These are phyloP conservation scores for Drosophila jambulina DNA, from an alignment of 1,140 invertebrate species.

Conservation along the genomic window DNA sequence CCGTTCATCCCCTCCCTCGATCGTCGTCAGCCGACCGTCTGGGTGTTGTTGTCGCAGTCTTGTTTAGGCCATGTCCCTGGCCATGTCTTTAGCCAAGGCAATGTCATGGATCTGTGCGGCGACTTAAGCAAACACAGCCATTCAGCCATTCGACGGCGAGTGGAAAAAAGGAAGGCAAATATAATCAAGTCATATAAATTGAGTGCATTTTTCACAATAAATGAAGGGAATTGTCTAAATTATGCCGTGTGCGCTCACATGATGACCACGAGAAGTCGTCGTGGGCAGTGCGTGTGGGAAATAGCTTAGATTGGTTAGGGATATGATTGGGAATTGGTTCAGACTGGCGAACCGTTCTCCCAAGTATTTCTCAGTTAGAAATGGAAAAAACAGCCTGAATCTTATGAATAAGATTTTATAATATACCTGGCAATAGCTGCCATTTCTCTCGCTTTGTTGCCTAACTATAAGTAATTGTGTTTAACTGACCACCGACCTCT, in stretches of 20 bases:
- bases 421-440: neutral
- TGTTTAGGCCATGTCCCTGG: slow-evolving; percentile 44
- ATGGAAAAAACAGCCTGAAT: neutral
- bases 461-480: neutral
- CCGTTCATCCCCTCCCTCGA: slow-evolving; percentile 19
- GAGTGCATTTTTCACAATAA: slow-evolving; percentile 83
- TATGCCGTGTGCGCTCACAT: slow-evolving; percentile 58
- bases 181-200: slow-evolving; percentile 84
- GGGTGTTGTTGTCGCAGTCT: slow-evolving; percentile 57
- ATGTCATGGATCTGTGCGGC: slow-evolving; percentile 54
- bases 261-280: slow-evolving; percentile 24
- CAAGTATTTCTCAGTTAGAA: neutral
- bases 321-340: neutral
- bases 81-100: slow-evolving; percentile 57
- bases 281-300: slow-evolving; percentile 43
- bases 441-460: neutral
- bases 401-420: neutral
- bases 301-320: neutral
- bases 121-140: slow-evolving; percentile 75
- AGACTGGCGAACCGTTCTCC: neutral
- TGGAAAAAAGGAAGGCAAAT: slow-evolving; percentile 56
- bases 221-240: slow-evolving; percentile 81
- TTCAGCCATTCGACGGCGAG: slow-evolving; percentile 41
- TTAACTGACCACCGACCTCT: slow-evolving; percentile 4
- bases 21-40: slow-evolving; percentile 23